Evolutionary conservation across 1,140 invertebrate genomes (phyloP).

Genomic region (Papilio xuthus): DNA sequence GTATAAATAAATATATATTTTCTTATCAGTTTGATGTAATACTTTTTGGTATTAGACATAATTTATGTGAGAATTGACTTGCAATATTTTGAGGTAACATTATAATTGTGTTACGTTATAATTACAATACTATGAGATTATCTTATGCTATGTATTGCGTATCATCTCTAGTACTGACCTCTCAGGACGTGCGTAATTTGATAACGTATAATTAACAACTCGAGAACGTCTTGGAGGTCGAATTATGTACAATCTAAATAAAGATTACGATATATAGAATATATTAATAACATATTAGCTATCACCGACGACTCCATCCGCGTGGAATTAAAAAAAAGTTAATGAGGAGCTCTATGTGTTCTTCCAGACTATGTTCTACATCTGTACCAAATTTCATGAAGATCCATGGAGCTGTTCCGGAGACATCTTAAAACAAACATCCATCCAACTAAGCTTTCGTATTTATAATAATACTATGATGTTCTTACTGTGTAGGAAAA

Average conservation of each 20-base stretch:
- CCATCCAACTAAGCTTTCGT: no score
- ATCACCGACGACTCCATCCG: no score
- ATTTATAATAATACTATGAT: no score
- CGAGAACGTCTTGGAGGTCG: neutral
- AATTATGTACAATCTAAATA: conserved; percentile 4
- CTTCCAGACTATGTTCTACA: no score
- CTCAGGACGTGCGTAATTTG: neutral
- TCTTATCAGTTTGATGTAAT: no score
- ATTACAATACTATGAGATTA: neutral
- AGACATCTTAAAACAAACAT: no score
- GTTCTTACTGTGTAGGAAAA: no score
- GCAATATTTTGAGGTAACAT: neutral
- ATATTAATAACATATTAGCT: neutral
- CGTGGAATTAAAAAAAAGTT: no score
- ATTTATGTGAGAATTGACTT: neutral
- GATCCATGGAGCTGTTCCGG: no score
- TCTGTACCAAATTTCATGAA: no score
- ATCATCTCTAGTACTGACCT: conserved; percentile 6
- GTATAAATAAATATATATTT: no score
- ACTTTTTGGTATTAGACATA: neutral
- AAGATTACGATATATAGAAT: neutral
- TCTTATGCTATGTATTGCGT: neutral
- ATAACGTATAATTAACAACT: conserved; percentile 11
- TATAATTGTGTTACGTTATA: neutral
- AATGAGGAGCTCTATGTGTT: no score